These are phyloP conservation scores for Drosophila neutralis DNA, from an alignment of 2,888 invertebrate species.

Conservation along the genomic window DNA sequence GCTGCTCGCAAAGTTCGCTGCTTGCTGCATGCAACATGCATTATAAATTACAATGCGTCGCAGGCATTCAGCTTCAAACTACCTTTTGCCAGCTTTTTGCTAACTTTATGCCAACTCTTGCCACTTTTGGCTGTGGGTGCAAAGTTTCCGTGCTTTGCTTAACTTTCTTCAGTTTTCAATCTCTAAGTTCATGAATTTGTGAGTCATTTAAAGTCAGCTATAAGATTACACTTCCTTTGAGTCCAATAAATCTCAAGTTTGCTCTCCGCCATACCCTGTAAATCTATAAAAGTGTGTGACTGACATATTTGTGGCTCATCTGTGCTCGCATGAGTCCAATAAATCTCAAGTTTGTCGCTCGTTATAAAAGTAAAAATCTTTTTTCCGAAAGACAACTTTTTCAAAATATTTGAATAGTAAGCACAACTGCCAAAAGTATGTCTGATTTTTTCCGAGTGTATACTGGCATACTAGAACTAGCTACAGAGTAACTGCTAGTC, in stretches of 20 bases:
- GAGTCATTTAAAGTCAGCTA: slow-evolving; percentile 23
- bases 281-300: background rate
- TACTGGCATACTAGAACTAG: background rate
- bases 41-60: slow-evolving; percentile 48
- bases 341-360: background rate
- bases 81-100: slow-evolving; percentile 7
- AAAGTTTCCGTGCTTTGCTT: slow-evolving; percentile 21
- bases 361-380: background rate
- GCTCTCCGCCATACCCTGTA: background rate
- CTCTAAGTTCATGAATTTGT: slow-evolving; percentile 23
- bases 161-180: slow-evolving; percentile 12
- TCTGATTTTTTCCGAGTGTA: background rate
- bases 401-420: background rate
- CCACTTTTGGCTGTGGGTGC: slow-evolving; percentile 1
- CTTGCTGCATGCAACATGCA: slow-evolving; percentile 34
- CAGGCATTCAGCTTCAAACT: slow-evolving; percentile 23
- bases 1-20: slow-evolving; percentile 24
- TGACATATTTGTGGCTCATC: fast-evolving
- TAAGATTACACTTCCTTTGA: slow-evolving; percentile 27
- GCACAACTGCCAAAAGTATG: background rate
- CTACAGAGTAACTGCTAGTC: background rate
- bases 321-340: background rate
- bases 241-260: background rate
- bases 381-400: background rate
- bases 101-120: background rate